Evolutionary conservation across 1,140 invertebrate species (phyloP), one percentile per base, ranked within the genome.

Genomic region (Solenopsis invicta): DNA sequence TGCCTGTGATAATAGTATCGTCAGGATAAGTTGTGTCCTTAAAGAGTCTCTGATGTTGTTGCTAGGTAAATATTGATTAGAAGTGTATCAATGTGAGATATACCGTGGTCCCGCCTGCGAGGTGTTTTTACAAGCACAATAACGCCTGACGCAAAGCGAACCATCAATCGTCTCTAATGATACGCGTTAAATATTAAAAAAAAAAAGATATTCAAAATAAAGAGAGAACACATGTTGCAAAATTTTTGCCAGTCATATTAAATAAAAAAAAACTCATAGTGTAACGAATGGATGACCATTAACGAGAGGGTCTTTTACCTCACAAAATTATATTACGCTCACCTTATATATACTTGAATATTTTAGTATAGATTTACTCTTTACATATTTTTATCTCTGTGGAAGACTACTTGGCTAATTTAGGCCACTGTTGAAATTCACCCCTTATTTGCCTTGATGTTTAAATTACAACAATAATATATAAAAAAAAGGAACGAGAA

Each of bases 1-100:
- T 95, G 95, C 95, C 95, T 96, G 95, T 96, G 95, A 96, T 96
- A 96, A 95, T 96, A 96, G 95, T 95, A 96, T 96, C 94, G 95
- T 95, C 95, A 95, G 94, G 95, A 95, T 96, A 95, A 95, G 95
- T 96, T 96, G 94, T 95, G 95, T 95, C 95, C 94, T 96, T 95
- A 94, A 94, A 95, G 93, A 95, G 94, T 96, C 92, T 95, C 94
- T 94, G 94, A 95, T 95, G 94, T 95, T 95, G 95, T 95, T 95
- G 93, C 94, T 95, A 95, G 95, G 93, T 95, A 95, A 90, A 91
- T 89, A 91, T 78, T 91, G 74, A 91, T 91, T 91, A 91, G 85
- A 75, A 81, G 56, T 71, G 48, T 91, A 91, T 82, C 89, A 85
- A 87, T 37, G 62, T 78, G 54, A 91, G 59, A 66, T 76, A 56